Evolutionary conservation across 2,888 invertebrate species (phyloP).

Genomic region (Sphaerophoria taeniata): DNA sequence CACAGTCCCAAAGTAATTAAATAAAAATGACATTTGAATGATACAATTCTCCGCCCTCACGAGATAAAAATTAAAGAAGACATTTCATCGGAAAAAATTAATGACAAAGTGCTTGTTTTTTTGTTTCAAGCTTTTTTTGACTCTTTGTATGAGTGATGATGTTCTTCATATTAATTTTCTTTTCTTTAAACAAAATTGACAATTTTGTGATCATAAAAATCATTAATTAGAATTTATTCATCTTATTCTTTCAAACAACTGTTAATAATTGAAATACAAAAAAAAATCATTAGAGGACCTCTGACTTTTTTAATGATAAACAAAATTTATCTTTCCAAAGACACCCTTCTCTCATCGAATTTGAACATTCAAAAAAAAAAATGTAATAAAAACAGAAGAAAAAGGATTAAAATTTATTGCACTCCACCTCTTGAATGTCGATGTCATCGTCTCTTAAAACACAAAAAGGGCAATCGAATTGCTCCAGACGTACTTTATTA

Average conservation of each 20-base stretch:
- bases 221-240: too few relatives aligned
- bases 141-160: constrained; percentile 19
- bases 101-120: not conserved
- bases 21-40: not conserved
- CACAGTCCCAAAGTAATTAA: not conserved
- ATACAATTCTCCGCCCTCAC: not conserved
- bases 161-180: not conserved
- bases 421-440: constrained; percentile 29
- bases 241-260: too few relatives aligned
- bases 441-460: constrained; percentile 14
- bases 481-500: constrained; percentile 75
- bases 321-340: not conserved
- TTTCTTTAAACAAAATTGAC: too few relatives aligned
- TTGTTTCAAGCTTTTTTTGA: too few relatives aligned
- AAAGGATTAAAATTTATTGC: constrained; percentile 71
- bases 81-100: constrained; percentile 24
- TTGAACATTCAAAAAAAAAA: not conserved
- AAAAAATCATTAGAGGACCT: too few relatives aligned
- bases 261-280: too few relatives aligned
- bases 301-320: too few relatives aligned
- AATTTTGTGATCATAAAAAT: too few relatives aligned
- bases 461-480: constrained; percentile 74
- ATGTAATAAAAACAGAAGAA: constrained; percentile 52
- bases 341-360: not conserved
- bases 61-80: constrained; percentile 27